Percentiles rank a stretch among this genome's conserved stretches.
These are phyloP conservation scores for Psilopsiagon aymara DNA, from an alignment of 2,113 vertebrate species.

Conservation along the genomic window DNA sequence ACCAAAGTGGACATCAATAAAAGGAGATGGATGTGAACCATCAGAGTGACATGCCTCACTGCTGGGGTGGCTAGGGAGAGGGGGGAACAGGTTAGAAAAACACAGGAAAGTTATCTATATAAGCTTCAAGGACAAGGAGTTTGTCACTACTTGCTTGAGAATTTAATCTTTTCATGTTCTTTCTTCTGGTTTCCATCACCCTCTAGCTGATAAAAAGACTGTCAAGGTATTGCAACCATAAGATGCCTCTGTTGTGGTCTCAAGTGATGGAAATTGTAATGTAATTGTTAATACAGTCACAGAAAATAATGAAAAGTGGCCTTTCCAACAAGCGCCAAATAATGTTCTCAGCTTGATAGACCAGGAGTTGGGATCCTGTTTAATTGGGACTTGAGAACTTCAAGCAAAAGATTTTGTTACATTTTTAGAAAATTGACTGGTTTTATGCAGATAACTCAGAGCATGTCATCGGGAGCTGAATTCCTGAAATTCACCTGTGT, in stretches of 20 bases:
- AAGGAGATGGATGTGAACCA: slow-evolving; percentile 84
- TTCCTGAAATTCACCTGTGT: background rate
- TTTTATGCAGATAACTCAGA: background rate
- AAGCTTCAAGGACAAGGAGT: slow-evolving; percentile 86
- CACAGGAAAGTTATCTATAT: slow-evolving; percentile 91
- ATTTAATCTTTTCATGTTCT: slow-evolving; percentile 81
- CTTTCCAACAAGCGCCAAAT: background rate
- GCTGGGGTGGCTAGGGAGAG: slow-evolving; percentile 68
- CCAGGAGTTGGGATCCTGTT: background rate
- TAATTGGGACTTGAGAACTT: background rate
- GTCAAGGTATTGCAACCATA: background rate
- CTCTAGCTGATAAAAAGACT: slow-evolving; percentile 71
- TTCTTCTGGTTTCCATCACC: slow-evolving; percentile 76
- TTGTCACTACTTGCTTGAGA: slow-evolving; percentile 83
- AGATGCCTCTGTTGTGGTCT: background rate
- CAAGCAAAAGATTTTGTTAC: background rate
- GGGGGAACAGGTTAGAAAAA: slow-evolving; percentile 90
- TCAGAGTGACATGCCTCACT: slow-evolving; percentile 81
- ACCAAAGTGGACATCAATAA: slow-evolving; percentile 86
- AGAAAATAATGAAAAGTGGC: background rate
- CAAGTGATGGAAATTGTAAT: background rate
- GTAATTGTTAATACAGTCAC: background rate
- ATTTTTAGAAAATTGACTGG: background rate
- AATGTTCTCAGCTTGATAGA: background rate
- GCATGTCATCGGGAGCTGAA: background rate